These are phyloP conservation scores for Zonotrichia albicollis DNA, from an alignment of 2,797 vertebrate species.

Conservation along the genomic window DNA sequence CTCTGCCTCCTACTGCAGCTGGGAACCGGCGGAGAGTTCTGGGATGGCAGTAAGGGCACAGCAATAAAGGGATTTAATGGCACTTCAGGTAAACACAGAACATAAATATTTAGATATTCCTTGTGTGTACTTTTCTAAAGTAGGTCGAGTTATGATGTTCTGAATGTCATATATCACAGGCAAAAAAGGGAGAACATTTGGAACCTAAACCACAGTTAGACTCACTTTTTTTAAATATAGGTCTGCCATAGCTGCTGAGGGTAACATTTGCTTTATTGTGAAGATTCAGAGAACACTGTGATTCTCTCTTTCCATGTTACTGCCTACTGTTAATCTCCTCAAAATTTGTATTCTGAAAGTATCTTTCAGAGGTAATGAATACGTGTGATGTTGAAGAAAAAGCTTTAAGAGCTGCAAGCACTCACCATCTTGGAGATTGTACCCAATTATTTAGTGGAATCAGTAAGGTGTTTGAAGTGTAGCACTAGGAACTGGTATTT, in stretches of 20 bases:
- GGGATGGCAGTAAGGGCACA: not conserved
- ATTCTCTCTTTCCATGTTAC: not conserved
- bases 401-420: not conserved
- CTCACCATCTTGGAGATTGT: not conserved
- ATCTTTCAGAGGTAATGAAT: not conserved
- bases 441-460: not conserved
- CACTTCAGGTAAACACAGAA: not conserved
- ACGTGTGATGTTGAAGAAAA: not conserved
- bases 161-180: not conserved
- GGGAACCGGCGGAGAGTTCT: not conserved
- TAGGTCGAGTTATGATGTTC: not conserved
- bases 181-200: not conserved
- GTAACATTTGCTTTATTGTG: not conserved
- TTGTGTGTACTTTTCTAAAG: not conserved
- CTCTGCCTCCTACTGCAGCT: not conserved
- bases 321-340: not conserved
- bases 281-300: not conserved
- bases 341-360: not conserved
- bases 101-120: not conserved
- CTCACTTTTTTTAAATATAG: not conserved
- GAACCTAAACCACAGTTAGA: not conserved
- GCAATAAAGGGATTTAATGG: not conserved
- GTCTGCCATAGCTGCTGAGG: not conserved
- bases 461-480: not conserved
- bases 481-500: rapidly evolving